phyloP scores from a whole-genome alignment of 2,888 invertebrate genomes.

The Himalopsyche tibetana region DNA sequence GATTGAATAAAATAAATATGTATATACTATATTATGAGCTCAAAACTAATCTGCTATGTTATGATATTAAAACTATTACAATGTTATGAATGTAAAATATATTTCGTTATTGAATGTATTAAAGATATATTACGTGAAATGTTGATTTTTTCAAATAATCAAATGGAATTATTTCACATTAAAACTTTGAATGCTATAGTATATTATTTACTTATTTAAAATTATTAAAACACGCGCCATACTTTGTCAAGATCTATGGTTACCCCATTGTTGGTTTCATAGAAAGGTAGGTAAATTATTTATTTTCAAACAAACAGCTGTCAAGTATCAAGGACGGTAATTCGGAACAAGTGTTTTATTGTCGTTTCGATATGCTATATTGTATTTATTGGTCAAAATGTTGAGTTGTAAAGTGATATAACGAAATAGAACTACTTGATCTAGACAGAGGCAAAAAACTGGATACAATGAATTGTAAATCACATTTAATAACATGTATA shows the following conservation, averaged over 20 bases:
- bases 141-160: too few species aligned
- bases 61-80: too few species aligned
- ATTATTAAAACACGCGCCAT: too few species aligned
- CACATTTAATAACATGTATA: slow-evolving; percentile 26
- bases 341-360: slow-evolving; percentile 34
- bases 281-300: slow-evolving; percentile 30
- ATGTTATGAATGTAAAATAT: too few species aligned
- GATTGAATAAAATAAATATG: too few species aligned
- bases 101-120: too few species aligned
- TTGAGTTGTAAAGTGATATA: slow-evolving; percentile 22
- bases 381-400: slow-evolving; percentile 26
- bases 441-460: background rate
- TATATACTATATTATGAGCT: too few species aligned
- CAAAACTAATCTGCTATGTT: too few species aligned
- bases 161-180: background rate
- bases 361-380: slow-evolving; percentile 26
- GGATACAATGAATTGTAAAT: slow-evolving; percentile 19
- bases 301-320: slow-evolving; percentile 16
- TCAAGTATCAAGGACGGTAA: slow-evolving; percentile 20
- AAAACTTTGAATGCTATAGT: too few species aligned
- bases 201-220: too few species aligned
- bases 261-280: background rate
- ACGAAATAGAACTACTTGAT: background rate
- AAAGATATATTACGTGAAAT: too few species aligned
- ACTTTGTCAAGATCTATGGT: background rate